A percentile compares a stretch with the other conserved stretches of the same genome.
Conservation (phyloP, 2,113 vertebrate genomes). For the Pomatorhinus ruficollis region DNA sequence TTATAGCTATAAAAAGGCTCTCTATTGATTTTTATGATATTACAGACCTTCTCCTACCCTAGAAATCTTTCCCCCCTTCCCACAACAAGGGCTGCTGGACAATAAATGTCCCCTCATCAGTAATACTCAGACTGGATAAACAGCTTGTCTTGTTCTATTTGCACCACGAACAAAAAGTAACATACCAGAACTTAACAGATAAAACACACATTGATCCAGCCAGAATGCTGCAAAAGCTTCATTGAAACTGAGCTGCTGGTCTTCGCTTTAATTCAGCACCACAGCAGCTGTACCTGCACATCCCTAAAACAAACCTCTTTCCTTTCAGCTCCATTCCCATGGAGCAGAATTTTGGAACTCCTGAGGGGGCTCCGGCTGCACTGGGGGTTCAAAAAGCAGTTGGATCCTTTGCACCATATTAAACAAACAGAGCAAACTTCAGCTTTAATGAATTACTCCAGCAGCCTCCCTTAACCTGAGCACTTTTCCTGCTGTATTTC, state of each 20-base stretch:
- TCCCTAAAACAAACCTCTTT: background rate
- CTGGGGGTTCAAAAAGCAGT: background rate
- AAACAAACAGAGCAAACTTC: background rate
- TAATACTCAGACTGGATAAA: background rate
- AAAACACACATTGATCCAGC: background rate
- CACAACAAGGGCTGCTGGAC: background rate
- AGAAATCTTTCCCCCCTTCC: background rate
- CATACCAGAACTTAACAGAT: background rate
- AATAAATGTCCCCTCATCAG: background rate
- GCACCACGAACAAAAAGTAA: background rate
- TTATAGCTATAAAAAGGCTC: background rate
- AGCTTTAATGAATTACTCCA: background rate
- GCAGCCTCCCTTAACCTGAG: background rate
- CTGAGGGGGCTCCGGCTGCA: background rate
- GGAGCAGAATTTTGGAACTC: background rate
- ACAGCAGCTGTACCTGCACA: background rate
- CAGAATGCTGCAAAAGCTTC: background rate
- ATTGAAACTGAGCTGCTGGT: background rate
- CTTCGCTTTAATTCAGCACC: background rate
- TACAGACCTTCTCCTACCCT: background rate
- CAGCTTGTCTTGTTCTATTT: background rate
- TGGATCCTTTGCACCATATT: background rate
- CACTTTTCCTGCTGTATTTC: conserved; percentile 10
- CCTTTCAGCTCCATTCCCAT: background rate
- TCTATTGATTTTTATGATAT: background rate